These are phyloP conservation scores for Bicyclus anynana DNA, from an alignment of 1,140 invertebrate species.

Conservation along the genomic window DNA sequence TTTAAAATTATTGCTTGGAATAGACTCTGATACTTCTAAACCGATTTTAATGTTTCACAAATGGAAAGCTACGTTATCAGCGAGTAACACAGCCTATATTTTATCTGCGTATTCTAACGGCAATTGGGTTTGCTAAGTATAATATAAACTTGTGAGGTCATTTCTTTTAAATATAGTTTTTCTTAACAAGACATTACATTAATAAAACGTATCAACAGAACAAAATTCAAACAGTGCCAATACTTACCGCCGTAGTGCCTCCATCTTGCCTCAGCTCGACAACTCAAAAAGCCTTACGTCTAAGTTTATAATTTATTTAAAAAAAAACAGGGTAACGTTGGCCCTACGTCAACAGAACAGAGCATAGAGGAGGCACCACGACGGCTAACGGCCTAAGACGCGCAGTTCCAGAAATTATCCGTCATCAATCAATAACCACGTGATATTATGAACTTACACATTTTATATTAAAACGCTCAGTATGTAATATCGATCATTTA, in stretches of 20 bases:
- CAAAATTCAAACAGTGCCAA: slow-evolving; percentile 9
- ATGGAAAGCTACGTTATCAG: too few relatives aligned
- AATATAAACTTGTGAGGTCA: too few relatives aligned
- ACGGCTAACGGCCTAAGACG: slow-evolving; percentile 51
- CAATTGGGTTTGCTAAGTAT: too few relatives aligned
- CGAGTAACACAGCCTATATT: too few relatives aligned
- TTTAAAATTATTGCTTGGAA: too few relatives aligned
- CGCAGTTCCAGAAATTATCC: slow-evolving; percentile 64
- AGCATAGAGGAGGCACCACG: slow-evolving; percentile 73
- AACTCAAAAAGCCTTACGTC: slow-evolving; percentile 9
- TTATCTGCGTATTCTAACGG: too few relatives aligned
- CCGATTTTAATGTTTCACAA: too few relatives aligned
- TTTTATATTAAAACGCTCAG: slow-evolving; percentile 36
- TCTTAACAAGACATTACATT: too few relatives aligned
- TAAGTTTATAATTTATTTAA: slow-evolving; percentile 11
- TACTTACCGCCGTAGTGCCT: slow-evolving; percentile 31
- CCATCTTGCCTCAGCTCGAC: slow-evolving; percentile 23
- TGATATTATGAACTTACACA: slow-evolving; percentile 19
- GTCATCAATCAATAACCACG: slow-evolving; percentile 72
- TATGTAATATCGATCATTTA: neutral
- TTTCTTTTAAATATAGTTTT: too few relatives aligned
- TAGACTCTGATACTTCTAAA: too few relatives aligned
- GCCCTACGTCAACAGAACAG: slow-evolving; percentile 71
- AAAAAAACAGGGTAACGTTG: slow-evolving; percentile 27
- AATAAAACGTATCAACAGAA: too few relatives aligned